A percentile compares a stretch with the other conserved stretches of the same genome.
Conservation (phyloP, 2,888 invertebrate genomes). For the Philhelius pedissequus region DNA sequence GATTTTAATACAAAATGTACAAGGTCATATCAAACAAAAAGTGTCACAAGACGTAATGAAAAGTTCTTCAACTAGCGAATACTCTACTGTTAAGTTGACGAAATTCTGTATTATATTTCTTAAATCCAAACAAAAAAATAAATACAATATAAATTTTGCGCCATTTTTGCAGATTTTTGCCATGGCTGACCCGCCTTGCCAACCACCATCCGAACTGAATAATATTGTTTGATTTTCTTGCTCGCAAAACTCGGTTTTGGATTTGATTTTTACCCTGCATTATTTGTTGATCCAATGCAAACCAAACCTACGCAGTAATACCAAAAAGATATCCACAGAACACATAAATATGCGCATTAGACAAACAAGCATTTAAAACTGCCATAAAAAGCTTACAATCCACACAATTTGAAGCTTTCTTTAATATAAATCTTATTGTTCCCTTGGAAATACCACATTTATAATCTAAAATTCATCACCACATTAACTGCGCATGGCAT, state of each 20-base stretch:
- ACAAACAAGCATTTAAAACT: slow-evolving; percentile 6
- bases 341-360: slow-evolving; percentile 23
- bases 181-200: neutral
- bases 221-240: neutral
- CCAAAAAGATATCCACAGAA: neutral
- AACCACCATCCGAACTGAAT: neutral
- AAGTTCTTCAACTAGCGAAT: too few relatives aligned
- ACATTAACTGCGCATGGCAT: slow-evolving; percentile 47
- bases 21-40: neutral
- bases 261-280: neutral
- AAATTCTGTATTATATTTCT: too few relatives aligned
- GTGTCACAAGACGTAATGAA: neutral
- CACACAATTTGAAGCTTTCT: slow-evolving; percentile 16
- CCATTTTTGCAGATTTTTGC: neutral
- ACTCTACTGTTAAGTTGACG: too few relatives aligned
- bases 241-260: neutral
- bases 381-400: slow-evolving; percentile 55
- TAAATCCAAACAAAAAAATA: too few relatives aligned
- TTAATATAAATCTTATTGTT: neutral
- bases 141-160: neutral
- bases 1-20: neutral
- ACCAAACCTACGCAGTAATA: neutral
- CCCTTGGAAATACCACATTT: neutral
- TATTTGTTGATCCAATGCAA: slow-evolving; percentile 8
- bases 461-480: slow-evolving; percentile 37